These are phyloP conservation scores for Rhinichthys osculus DNA, from an alignment of 2,797 vertebrate genomes.

Conservation along the genomic window DNA sequence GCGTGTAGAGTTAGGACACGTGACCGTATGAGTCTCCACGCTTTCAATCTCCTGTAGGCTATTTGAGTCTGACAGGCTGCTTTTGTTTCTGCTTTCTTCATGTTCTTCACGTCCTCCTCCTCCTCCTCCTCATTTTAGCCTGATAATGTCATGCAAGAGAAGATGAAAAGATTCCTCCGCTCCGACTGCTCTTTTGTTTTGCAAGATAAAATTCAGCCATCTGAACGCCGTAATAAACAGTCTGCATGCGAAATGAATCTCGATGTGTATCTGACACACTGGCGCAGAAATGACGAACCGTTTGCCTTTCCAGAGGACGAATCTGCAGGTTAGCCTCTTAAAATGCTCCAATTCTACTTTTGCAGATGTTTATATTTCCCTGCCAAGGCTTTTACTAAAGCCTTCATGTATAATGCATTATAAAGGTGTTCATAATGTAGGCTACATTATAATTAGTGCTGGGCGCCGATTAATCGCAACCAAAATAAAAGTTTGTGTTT, in stretches of 20 bases:
- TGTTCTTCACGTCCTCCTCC: conserved; percentile 5
- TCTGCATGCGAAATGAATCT: conserved; percentile 11
- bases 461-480: no score
- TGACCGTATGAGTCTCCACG: no score
- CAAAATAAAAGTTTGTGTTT: no score
- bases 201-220: conserved; percentile 5
- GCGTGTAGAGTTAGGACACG: no score
- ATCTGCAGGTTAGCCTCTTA: neutral
- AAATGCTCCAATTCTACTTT: neutral
- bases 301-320: neutral
- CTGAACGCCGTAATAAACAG: conserved; percentile 12
- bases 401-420: neutral
- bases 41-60: conserved; percentile 45
- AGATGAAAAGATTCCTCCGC: conserved; percentile 14
- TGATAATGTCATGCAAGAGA: conserved; percentile 35
- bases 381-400: neutral
- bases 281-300: neutral
- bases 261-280: conserved; percentile 14
- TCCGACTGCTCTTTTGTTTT: conserved; percentile 47
- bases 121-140: neutral
- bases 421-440: neutral
- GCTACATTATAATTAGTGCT: no score
- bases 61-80: conserved; percentile 73
- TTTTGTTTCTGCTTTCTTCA: conserved; percentile 70
- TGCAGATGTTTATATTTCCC: neutral